Evolutionary conservation across 1,140 invertebrate genomes (phyloP).

Genomic region (Gonioctena quinquepunctata): DNA sequence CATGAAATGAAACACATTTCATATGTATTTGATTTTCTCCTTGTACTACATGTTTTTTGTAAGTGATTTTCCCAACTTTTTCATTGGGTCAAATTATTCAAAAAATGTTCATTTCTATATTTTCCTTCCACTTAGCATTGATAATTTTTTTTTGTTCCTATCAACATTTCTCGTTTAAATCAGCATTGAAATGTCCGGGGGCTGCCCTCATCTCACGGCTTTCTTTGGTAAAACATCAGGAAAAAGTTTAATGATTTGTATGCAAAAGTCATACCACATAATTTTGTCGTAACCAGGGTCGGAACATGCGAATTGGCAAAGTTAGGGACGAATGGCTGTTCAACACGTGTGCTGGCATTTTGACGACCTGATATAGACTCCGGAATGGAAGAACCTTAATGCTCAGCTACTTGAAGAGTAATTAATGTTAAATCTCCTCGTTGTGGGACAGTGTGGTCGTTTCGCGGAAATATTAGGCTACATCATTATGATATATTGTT

Average conservation of each 20-base stretch:
- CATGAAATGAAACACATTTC: too few relatives aligned
- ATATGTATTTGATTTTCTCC: too few relatives aligned
- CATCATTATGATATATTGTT: neutral
- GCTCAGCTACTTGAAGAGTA: neutral
- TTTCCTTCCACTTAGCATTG: too few relatives aligned
- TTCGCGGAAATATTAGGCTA: neutral
- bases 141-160: too few relatives aligned
- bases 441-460: neutral
- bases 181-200: too few relatives aligned
- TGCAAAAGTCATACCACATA: neutral
- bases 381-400: neutral
- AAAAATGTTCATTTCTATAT: too few relatives aligned
- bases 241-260: neutral
- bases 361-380: constrained; percentile 1
- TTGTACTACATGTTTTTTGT: too few relatives aligned
- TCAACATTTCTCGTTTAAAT: too few relatives aligned
- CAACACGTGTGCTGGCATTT: constrained; percentile 9
- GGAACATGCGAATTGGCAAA: constrained; percentile 1
- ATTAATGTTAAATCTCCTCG: neutral
- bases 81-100: too few relatives aligned
- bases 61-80: too few relatives aligned
- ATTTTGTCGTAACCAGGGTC: neutral
- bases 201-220: neutral
- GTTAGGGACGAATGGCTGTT: neutral
- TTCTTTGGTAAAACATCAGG: neutral